phyloP scores from a whole-genome alignment of 2,113 vertebrate genomes.

The Brachyhypopomus occidentalis region DNA sequence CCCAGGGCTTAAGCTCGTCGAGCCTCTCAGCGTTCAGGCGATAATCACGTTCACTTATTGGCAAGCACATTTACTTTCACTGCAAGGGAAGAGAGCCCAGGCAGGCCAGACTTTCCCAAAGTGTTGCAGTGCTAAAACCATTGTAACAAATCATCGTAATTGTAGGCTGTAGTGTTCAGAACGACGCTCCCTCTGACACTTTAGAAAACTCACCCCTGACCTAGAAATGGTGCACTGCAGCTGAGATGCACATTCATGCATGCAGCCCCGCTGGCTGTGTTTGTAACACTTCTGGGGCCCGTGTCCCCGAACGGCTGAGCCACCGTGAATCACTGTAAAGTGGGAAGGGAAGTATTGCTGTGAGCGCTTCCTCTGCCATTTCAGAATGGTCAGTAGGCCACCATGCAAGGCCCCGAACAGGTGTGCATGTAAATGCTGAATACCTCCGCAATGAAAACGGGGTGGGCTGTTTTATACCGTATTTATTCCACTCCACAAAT shows the following conservation, averaged over 20 bases:
- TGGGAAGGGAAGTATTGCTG: slow-evolving; percentile 1
- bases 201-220: slow-evolving; percentile 23
- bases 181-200: not conserved
- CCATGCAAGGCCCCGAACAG: not conserved
- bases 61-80: not conserved
- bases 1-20: not conserved
- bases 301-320: not conserved
- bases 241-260: not conserved
- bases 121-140: not conserved
- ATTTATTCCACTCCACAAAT: not conserved
- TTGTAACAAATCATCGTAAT: not conserved
- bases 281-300: not conserved
- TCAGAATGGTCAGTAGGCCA: slow-evolving; percentile 4
- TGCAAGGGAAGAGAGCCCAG: not conserved
- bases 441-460: not conserved
- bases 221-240: not conserved
- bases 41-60: not conserved
- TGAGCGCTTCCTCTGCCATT: not conserved
- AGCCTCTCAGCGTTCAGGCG: not conserved
- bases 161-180: not conserved
- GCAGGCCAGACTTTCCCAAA: not conserved
- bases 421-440: too few relatives aligned
- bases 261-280: not conserved
- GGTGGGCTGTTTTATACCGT: not conserved
- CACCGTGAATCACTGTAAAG: slow-evolving; percentile 2